Evolutionary conservation across 2,888 invertebrate genomes (phyloP).

Genomic region (Hemicrepidius hirtus): DNA sequence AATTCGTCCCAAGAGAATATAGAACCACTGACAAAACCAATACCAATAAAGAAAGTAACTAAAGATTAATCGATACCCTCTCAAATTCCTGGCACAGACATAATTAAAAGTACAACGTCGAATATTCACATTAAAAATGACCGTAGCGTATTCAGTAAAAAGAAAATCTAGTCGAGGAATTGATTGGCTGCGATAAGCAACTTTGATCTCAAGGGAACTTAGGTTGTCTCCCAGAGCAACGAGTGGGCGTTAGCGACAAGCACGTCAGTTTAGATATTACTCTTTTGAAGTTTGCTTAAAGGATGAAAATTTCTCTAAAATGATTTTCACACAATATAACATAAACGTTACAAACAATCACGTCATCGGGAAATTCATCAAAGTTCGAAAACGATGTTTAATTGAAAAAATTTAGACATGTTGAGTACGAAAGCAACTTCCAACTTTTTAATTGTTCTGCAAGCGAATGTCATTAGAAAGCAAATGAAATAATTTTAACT

Average conservation of each 20-base stretch:
- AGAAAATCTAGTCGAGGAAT: not conserved
- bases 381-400: not conserved
- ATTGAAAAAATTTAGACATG: too few relatives aligned
- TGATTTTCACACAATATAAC: conserved; percentile 8
- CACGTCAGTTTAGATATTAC: conserved; percentile 25
- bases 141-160: not conserved
- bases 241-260: conserved; percentile 3
- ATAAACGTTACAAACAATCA: not conserved
- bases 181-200: conserved; percentile 20
- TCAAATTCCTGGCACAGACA: too few relatives aligned
- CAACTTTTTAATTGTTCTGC: conserved; percentile 1
- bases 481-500: conserved; percentile 3
- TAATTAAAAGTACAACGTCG: too few relatives aligned
- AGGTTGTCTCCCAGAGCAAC: conserved; percentile 29
- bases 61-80: too few relatives aligned
- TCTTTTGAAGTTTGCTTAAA: conserved; percentile 14
- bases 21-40: too few relatives aligned
- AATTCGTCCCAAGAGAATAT: too few relatives aligned
- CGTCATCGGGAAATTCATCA: not conserved
- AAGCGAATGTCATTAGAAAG: not conserved
- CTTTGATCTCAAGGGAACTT: not conserved
- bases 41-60: too few relatives aligned
- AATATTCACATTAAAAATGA: not conserved
- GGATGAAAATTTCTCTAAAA: conserved; percentile 16
- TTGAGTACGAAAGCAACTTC: not conserved